These are phyloP conservation scores for Pogonomyrmex californicus DNA, from an alignment of 1,140 invertebrate species.

Conservation along the genomic window DNA sequence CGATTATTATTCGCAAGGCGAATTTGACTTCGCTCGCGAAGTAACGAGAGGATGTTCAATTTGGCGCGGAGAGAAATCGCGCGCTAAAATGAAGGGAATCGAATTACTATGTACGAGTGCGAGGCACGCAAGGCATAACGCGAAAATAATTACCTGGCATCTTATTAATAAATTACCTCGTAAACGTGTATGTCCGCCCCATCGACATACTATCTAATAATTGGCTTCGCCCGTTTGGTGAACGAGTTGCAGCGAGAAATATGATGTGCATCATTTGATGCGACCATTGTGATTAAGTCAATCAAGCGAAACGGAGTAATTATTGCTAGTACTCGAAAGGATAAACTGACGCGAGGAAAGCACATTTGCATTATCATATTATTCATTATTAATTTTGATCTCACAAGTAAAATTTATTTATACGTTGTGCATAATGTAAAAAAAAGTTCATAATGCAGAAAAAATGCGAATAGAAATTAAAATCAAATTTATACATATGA, in stretches of 20 bases:
- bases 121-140: conserved; percentile 53
- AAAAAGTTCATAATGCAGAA: not conserved
- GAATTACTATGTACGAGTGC: conserved; percentile 51
- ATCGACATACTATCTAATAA: conserved; percentile 64
- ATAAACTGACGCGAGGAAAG: conserved; percentile 12
- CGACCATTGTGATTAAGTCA: conserved; percentile 52
- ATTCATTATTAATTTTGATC: conserved; percentile 9
- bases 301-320: conserved; percentile 58
- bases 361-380: conserved; percentile 20
- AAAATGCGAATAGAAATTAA: not conserved
- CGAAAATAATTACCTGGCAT: conserved; percentile 52
- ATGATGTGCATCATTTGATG: conserved; percentile 21
- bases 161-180: conserved; percentile 59
- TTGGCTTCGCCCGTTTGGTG: conserved; percentile 49
- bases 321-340: conserved; percentile 21
- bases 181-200: conserved; percentile 44
- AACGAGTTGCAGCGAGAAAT: conserved; percentile 43
- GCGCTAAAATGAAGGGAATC: conserved; percentile 53
- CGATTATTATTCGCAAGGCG: conserved; percentile 59
- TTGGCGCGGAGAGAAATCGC: conserved; percentile 39
- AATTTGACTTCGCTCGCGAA: conserved; percentile 56
- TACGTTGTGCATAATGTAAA: not conserved
- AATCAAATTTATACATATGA: not conserved
- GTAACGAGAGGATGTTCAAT: conserved; percentile 59
- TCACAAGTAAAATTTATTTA: not conserved